A percentile compares a stretch with the other conserved stretches of the same genome.
These are phyloP conservation scores for Otolemur garnettii DNA, from an alignment of 2,113 vertebrate species.

Conservation along the genomic window DNA sequence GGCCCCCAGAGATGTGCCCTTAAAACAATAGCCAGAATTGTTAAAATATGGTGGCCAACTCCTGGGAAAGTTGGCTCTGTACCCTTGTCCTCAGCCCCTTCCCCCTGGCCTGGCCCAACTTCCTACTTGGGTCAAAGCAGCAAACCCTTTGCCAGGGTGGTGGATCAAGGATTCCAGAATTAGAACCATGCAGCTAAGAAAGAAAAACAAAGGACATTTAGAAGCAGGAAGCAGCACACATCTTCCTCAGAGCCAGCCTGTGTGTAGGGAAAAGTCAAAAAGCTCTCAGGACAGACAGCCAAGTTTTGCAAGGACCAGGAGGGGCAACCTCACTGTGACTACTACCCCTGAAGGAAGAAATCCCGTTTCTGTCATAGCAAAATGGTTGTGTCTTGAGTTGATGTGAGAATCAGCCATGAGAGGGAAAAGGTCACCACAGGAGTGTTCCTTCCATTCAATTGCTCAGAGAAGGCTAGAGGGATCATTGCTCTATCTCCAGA, in stretches of 20 bases:
- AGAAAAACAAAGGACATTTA: neutral
- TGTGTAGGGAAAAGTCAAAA: neutral
- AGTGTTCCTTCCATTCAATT: neutral
- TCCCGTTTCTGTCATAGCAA: neutral
- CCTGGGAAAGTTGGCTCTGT: neutral
- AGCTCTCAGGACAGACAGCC: neutral
- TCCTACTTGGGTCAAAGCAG: neutral
- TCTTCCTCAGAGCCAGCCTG: neutral
- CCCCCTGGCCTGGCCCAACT: neutral
- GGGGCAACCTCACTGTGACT: neutral
- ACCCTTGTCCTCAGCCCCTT: neutral
- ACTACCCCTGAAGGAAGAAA: neutral
- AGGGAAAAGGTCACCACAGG: neutral
- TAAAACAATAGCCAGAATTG: constrained; percentile 2
- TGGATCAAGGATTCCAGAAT: neutral
- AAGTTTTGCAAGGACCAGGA: neutral
- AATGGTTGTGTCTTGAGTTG: neutral
- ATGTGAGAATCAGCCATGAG: neutral
- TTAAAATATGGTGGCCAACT: constrained; percentile 12
- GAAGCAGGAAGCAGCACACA: neutral
- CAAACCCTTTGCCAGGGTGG: neutral
- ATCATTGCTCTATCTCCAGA: neutral
- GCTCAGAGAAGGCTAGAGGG: neutral
- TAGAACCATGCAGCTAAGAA: neutral
- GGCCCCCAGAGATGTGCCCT: neutral